phyloP scores from a whole-genome alignment of 2,113 vertebrate species.

The Tetrax tetrax region DNA sequence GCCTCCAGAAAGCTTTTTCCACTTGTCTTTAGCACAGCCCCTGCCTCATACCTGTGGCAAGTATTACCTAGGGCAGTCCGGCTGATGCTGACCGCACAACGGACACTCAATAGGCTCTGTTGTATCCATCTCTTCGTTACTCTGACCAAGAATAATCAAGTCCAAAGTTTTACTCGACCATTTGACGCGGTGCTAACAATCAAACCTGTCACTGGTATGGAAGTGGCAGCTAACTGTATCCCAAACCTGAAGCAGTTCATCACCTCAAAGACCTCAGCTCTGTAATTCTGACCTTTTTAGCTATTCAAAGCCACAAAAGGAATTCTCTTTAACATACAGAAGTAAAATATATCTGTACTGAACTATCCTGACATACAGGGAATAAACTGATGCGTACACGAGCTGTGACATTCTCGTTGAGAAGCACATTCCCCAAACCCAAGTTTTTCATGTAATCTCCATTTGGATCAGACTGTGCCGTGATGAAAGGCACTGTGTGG shows the following conservation, averaged over 20 bases:
- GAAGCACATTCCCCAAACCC: neutral
- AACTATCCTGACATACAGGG: neutral
- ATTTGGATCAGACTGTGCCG: neutral
- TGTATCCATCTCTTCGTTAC: fast-evolving
- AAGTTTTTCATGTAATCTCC: neutral
- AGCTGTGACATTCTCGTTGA: neutral
- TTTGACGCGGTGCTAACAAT: neutral
- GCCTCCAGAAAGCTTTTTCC: neutral
- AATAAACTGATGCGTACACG: neutral
- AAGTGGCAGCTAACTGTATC: neutral
- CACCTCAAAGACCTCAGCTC: neutral
- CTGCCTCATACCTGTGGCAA: neutral
- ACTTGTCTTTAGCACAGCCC: neutral
- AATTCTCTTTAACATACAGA: neutral
- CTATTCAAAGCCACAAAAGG: neutral
- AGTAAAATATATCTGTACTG: neutral
- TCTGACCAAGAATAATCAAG: fast-evolving
- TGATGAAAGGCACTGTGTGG: neutral
- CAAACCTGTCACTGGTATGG: neutral
- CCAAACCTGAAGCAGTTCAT: neutral
- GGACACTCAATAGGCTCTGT: fast-evolving
- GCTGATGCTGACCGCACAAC: fast-evolving
- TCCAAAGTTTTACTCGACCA: fast-evolving
- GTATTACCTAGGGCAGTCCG: neutral
- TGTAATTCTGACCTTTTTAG: neutral